phyloP scores from a whole-genome alignment of 2,888 invertebrate species.

The Odontomyia ornata region DNA sequence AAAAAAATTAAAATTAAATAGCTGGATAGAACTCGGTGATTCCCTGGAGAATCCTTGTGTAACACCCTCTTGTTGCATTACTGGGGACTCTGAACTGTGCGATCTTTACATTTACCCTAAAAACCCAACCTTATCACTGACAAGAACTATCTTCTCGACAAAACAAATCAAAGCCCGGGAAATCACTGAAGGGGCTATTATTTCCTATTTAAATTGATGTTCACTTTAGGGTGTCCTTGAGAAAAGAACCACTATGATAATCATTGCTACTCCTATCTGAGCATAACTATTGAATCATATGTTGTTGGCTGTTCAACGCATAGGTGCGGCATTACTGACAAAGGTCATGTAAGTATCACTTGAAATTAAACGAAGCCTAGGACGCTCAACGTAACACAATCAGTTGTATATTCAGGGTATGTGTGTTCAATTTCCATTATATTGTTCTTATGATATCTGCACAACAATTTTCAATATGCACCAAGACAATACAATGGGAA shows the following conservation, averaged over 20 bases:
- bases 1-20: constrained; percentile 26
- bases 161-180: constrained; percentile 14
- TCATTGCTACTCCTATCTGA: constrained; percentile 2
- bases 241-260: constrained; percentile 9
- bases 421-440: constrained; percentile 22
- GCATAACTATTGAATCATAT: neutral
- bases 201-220: constrained; percentile 31
- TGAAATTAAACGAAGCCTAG: neutral
- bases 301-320: neutral
- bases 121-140: constrained; percentile 10
- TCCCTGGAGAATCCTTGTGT: constrained; percentile 4
- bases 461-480: constrained; percentile 13
- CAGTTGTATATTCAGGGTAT: neutral
- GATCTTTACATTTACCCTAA: constrained; percentile 2
- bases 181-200: constrained; percentile 3
- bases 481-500: neutral
- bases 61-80: neutral
- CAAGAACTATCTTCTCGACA: constrained; percentile 14
- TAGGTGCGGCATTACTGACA: neutral
- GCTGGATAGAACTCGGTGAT: constrained; percentile 5
- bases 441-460: constrained; percentile 16
- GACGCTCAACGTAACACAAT: neutral
- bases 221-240: neutral
- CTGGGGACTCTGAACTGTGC: neutral
- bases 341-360: constrained; percentile 20